Evolutionary conservation across 2,797 vertebrate species (phyloP), one percentile per base, ranked within the genome.

Genomic region (Pelochelys cantorii): DNA sequence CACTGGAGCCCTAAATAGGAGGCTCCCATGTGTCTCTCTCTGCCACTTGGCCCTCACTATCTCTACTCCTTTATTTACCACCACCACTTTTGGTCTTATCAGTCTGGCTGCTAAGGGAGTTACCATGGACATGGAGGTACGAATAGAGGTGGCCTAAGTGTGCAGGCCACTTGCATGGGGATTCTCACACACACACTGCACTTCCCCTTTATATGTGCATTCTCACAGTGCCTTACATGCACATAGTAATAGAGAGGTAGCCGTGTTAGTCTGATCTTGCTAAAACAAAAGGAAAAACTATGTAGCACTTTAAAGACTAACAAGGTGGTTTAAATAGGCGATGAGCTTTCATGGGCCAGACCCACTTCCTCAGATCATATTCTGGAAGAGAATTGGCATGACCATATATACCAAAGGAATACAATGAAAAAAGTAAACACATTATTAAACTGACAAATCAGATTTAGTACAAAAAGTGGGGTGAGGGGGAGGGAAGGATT

Each of bases 21-120:
- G 37, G 53, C 0, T 0, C 22, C 34, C 20, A 42, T 11, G 60
- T 6, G n/a, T 20, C 29, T 3, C 4, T 20, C 29, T 2, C 3
- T 86, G 83, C 86, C 54, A 60, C 55, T 81, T 62, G 23, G 20
- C 52, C 15, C 94, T 27, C 29, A 31, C 17, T 52, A 10, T 42
- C 42, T 14, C 22, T 62, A 34, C 11, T 31, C 18, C 31, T 79
- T 78, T 10, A 56, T 31, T 27, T 56, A 54, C n/a, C 23, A 8
- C 37, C n/a, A 2, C 31, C 20, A 14, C 20, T 78, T 10, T 27
- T 42, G 52, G 56, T 78, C 65, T 31, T 48, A 60, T 18, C 15
- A 37, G 83, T 65, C 31, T 5, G 59, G 59, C 0, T 55, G 34
- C n/a, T 71, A 79, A 81, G 2, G 82, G 14, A 23, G 74, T 94